Evolutionary conservation across 2,888 invertebrate species (phyloP), one percentile per base, ranked within the genome.

Genomic region (Orgyia antiqua): DNA sequence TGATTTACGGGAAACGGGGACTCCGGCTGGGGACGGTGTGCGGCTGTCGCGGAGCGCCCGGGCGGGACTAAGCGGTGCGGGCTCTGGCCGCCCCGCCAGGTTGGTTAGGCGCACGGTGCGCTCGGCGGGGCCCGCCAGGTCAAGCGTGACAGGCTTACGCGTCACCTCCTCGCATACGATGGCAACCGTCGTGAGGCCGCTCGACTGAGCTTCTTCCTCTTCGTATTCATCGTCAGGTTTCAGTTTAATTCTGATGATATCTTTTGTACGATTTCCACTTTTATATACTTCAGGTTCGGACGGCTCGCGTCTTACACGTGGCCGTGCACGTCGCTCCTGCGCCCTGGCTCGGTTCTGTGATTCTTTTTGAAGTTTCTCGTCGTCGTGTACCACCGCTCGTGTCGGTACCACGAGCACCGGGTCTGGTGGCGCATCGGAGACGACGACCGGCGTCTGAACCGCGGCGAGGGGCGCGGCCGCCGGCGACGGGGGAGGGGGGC

Each of bases 171-270:
- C 42, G 86, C 73, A 4, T 72, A 57, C 33, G 37, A 39, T 33
- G 38, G 36, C 51, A 66, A 37, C 61, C 68, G 46, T 64, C 73
- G 4, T 51, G 53, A 2, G 36, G 9, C 5, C 23, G 10, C 17
- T 27, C 1, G 13, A 27, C 3, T 45, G 39, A 5, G 10, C 10
- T 3, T 47, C 52, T 7, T 56, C 57, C 19, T 66, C 84, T 12
- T 90, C 89, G 58, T 93, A 93, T 68, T 92, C 88, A 27, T 91
- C 88, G 61, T 93, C 93, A 0, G 94, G 93, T 55, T 92, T 93
- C 25, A 94, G 69, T 67, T 91, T 91, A 39, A 92, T 92, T 36
- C 92, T 79, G 44, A 92, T 82, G 10, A 84, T 61, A 33, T 82
- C 68, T 46, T 80, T 83, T 3, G 75, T 63, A 19, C 60, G 60